These are phyloP conservation scores for Mesoligia furuncula DNA, from an alignment of 2,888 invertebrate genomes.

Conservation along the genomic window DNA sequence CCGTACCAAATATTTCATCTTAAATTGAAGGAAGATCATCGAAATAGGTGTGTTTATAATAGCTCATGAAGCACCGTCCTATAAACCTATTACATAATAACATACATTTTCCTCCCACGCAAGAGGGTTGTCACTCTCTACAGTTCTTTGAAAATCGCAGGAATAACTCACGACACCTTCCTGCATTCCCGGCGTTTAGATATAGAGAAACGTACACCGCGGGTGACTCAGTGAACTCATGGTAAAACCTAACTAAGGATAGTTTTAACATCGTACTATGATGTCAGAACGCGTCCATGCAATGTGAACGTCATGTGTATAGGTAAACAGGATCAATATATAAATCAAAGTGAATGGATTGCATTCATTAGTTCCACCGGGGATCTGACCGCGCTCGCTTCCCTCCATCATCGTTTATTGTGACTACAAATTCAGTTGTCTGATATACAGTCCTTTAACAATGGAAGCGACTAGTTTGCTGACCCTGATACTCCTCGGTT, in stretches of 20 bases:
- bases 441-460: constrained; percentile 33
- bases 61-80: too few relatives aligned
- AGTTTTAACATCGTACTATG: constrained; percentile 5
- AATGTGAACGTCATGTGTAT: background rate
- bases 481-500: constrained; percentile 22
- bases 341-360: background rate
- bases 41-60: background rate
- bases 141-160: background rate
- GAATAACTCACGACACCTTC: background rate
- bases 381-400: background rate
- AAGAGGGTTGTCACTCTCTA: background rate
- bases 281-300: background rate
- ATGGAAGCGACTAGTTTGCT: constrained; percentile 27
- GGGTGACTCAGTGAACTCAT: background rate
- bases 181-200: background rate
- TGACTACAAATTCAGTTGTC: constrained; percentile 20
- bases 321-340: constrained; percentile 6
- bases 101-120: background rate
- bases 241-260: constrained; percentile 14
- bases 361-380: constrained; percentile 18
- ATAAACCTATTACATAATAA: background rate
- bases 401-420: constrained; percentile 9
- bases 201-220: background rate
- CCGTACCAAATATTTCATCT: background rate
- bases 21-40: background rate